Evolutionary conservation across 2,797 vertebrate genomes (phyloP).

Genomic region (Phrynocephalus vlangalii): DNA sequence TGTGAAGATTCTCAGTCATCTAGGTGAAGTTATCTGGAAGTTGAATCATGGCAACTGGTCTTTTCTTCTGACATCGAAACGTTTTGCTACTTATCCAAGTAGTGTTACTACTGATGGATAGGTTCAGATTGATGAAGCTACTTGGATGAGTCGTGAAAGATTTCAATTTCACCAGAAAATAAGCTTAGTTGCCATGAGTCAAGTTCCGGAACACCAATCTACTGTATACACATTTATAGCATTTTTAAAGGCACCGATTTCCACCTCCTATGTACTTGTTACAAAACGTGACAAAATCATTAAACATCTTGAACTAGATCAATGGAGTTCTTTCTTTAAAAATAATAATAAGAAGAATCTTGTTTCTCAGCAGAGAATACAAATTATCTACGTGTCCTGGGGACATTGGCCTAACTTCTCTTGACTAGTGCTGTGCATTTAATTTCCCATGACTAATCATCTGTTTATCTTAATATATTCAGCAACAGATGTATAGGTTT

Average conservation of each 20-base stretch:
- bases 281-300: neutral
- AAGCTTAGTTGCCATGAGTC: too few relatives aligned
- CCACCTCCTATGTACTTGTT: slow-evolving; percentile 22
- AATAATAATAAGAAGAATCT: slow-evolving; percentile 33
- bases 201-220: too few relatives aligned
- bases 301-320: neutral
- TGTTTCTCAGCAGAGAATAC: slow-evolving; percentile 57
- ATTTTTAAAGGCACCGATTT: neutral
- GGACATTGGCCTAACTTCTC: slow-evolving; percentile 62
- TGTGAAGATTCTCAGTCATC: too few relatives aligned
- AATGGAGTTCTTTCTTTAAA: neutral
- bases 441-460: slow-evolving; percentile 66
- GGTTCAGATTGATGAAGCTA: too few relatives aligned
- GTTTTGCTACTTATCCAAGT: too few relatives aligned
- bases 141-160: too few relatives aligned
- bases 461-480: slow-evolving; percentile 59
- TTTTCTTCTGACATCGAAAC: too few relatives aligned
- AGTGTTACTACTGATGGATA: too few relatives aligned
- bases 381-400: slow-evolving; percentile 64
- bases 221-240: too few relatives aligned
- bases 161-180: too few relatives aligned
- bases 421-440: slow-evolving; percentile 64
- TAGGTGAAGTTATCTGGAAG: too few relatives aligned
- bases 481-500: slow-evolving; percentile 35
- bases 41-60: too few relatives aligned